phyloP scores from a whole-genome alignment of 2,888 invertebrate species.

The Callyntrura guangdongensis region DNA sequence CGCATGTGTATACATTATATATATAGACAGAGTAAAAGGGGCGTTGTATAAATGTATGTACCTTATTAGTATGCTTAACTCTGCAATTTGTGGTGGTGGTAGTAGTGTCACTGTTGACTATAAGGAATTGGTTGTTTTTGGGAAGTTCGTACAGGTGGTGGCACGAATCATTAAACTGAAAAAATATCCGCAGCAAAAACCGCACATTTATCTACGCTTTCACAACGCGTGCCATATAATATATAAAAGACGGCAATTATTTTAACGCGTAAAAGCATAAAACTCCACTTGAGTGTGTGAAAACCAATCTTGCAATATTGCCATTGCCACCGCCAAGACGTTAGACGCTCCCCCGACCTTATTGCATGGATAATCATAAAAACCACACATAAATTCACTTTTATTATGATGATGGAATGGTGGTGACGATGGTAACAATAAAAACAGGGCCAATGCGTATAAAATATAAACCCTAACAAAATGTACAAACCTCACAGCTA shows the following conservation, averaged over 20 bases:
- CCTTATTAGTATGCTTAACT: no score
- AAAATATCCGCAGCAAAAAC: neutral
- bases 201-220: neutral
- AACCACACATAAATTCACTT: conserved; percentile 50
- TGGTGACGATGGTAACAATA: neutral
- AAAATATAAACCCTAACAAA: neutral
- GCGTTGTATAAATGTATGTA: no score
- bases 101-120: no score
- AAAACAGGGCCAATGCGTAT: neutral
- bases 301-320: neutral
- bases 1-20: neutral
- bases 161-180: conserved; percentile 50
- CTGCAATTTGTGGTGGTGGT: no score
- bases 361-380: conserved; percentile 34
- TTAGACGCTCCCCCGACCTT: neutral
- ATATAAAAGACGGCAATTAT: conserved; percentile 27
- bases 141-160: conserved; percentile 43
- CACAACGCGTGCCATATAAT: neutral
- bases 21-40: no score
- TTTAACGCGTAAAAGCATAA: conserved; percentile 51
- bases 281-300: conserved; percentile 47
- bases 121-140: no score
- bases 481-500: neutral
- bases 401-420: conserved; percentile 43
- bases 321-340: neutral